Percentiles rank a stretch among this genome's conserved stretches.
phyloP scores from a whole-genome alignment of 1,140 invertebrate genomes.

The Hyles euphorbiae region DNA sequence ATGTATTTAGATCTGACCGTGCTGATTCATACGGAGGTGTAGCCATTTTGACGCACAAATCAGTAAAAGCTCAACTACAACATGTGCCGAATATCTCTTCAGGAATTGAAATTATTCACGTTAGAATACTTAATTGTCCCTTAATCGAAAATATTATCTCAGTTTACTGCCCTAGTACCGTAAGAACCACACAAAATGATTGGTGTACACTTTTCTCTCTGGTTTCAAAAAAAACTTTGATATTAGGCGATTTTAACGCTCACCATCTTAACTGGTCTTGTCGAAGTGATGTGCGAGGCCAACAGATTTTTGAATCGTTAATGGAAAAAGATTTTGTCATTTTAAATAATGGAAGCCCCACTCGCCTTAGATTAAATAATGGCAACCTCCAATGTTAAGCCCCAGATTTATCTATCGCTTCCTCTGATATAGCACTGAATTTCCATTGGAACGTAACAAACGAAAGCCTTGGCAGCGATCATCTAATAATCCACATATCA shows the following conservation, averaged over 20 bases:
- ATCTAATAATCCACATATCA: constrained; percentile 6
- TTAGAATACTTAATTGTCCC: constrained; percentile 20
- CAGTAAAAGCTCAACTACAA: background rate
- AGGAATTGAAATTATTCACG: constrained; percentile 9
- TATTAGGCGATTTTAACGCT: constrained; percentile 23
- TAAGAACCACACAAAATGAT: constrained; percentile 14
- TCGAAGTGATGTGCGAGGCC: constrained; percentile 17
- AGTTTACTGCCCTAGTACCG: constrained; percentile 15
- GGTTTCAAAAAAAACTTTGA: constrained; percentile 12
- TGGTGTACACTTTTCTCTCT: constrained; percentile 19
- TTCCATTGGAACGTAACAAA: constrained; percentile 13
- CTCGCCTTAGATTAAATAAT: constrained; percentile 15
- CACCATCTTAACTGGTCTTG: constrained; percentile 21
- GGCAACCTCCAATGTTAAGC: constrained; percentile 1
- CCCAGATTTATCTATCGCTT: constrained; percentile 4
- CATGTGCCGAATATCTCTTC: background rate
- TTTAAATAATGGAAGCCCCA: constrained; percentile 18
- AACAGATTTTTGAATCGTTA: constrained; percentile 21
- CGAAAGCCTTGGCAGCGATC: constrained; percentile 11
- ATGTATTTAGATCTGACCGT: background rate
- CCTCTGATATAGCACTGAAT: constrained; percentile 12
- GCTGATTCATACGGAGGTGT: background rate
- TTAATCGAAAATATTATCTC: constrained; percentile 20
- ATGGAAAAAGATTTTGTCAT: constrained; percentile 11
- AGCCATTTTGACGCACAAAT: background rate